Base-by-base conservation (phyloP, 2,797 vertebrate species). In the Diglossa cyanea region DNA sequence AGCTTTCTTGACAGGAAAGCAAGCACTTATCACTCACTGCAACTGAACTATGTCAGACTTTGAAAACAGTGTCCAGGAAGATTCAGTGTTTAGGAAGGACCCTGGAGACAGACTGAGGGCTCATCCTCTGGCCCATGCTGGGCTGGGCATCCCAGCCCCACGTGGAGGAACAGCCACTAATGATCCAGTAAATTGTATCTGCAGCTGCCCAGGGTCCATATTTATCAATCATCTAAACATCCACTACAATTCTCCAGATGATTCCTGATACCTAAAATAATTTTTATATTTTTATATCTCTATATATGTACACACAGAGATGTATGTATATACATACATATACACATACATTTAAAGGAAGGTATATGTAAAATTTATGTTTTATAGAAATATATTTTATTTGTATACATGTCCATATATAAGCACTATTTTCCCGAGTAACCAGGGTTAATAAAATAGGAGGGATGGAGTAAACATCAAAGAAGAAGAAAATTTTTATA, bases 221-320 rank as follows among this genome's bases (percentile, higher is more conserved):
- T 33, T 61, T 19, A 78, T 50, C 65, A 83, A 35, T 24, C 24
- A 39, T 14, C 33, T 70, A 42, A 74, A 66, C 37, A 62, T 10
- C 33, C 39, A 28, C 17, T 55, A 35, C 28, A 6, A 30, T 73
- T 85, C 33, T 82, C 44, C 13, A 55, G 17, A 16, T 70, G 13
- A 87, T 48, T 71, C 20, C n/a, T 24, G 42, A 20, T 9, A 40
- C 21, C n/a, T 63, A 35, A 18, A 57, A 44, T 21, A 1, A 23
- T 23, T 73, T 51, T 45, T 48, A 9, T 8, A 44, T 6, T 39
- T 51, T 67, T 61, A 2, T 17, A 67, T 24, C 10, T 53, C 19
- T 61, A 15, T 2, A 25, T 8, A 55, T 5, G 16, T 11, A 16
- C 3, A 33, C 4, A 44, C 3, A 17, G 0, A 47, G 2, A 15